These are phyloP conservation scores for Dreissena polymorpha DNA, from an alignment of 1,140 invertebrate genomes.

Conservation along the genomic window DNA sequence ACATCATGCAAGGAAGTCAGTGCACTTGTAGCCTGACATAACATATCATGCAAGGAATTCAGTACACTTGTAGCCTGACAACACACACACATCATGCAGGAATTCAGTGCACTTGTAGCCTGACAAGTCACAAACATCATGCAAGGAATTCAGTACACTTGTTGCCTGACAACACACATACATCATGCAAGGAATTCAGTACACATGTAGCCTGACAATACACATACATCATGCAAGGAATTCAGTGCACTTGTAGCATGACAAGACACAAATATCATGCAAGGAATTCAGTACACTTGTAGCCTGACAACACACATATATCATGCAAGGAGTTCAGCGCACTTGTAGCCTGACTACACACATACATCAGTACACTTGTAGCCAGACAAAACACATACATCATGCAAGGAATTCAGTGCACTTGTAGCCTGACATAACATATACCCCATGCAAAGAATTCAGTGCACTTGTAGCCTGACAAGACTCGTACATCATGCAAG, in stretches of 20 bases:
- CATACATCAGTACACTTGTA: slow-evolving; percentile 84
- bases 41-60: not conserved
- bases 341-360: slow-evolving; percentile 83
- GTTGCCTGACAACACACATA: slow-evolving; percentile 82
- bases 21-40: slow-evolving; percentile 85
- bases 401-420: slow-evolving; percentile 80
- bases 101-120: slow-evolving; percentile 87
- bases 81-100: not conserved
- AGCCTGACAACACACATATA: slow-evolving; percentile 78
- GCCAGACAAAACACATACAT: slow-evolving; percentile 78
- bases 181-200: slow-evolving; percentile 71
- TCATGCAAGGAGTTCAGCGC: slow-evolving; percentile 80
- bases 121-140: slow-evolving; percentile 49
- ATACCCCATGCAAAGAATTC: not conserved
- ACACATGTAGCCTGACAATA: slow-evolving; percentile 85
- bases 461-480: slow-evolving; percentile 86
- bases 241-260: slow-evolving; percentile 87
- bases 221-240: not conserved
- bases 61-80: slow-evolving; percentile 86
- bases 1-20: slow-evolving; percentile 73
- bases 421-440: slow-evolving; percentile 83
- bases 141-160: slow-evolving; percentile 83
- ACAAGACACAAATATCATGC: slow-evolving; percentile 16
- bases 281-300: slow-evolving; percentile 85
- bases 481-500: not conserved